Base-by-base conservation (phyloP, 1,140 invertebrate species). In the Trichonephila clavata region DNA sequence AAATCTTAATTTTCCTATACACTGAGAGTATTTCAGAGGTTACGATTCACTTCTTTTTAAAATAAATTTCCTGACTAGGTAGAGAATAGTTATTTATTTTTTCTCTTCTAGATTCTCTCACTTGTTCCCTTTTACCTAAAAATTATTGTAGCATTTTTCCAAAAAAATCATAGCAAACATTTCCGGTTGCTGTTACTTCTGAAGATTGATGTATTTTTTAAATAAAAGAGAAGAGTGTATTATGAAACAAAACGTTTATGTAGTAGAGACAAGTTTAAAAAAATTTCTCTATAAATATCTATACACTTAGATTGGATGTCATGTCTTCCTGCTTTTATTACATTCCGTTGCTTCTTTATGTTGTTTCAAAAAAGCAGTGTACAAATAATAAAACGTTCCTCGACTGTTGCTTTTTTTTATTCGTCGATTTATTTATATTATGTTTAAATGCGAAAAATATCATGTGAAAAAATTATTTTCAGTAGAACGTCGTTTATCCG, bases 301-400 rank as follows among this genome's bases (percentile, higher is more conserved):
- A 65, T 92, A 92, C 90, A 84, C 81, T 57, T 92, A 93, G 92
- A 87, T 93, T 87, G 86, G n/a, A 81, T 93, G 86, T 93, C 24
- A 81, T 93, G 92, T 93, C 92, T 93, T 93, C 92, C 92, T 93
- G 92, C 92, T 93, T 93, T 87, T 27, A 57, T 93, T 93, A 43
- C 92, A 93, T 93, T 93, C 84, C 92, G 61, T 87, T 93, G 84
- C 65, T 93, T 21, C 88, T 21, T 93, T 92, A 88, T 87, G 84
- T 88, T 80, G 60, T 86, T 92, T 86, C 68, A 57, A 84, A 57
- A 84, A 84, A 93, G 92, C 92, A 88, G 84, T 93, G 92, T 93
- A 93, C 84, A 93, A 93, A 93, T 93, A 93, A 93, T 93, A 93
- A 93, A 93, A 63, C 92, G 92, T 93, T 93, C 92, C 86, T 93